Conservation (phyloP, 2,113 vertebrate species). For the Cnemophilus loriae region DNA sequence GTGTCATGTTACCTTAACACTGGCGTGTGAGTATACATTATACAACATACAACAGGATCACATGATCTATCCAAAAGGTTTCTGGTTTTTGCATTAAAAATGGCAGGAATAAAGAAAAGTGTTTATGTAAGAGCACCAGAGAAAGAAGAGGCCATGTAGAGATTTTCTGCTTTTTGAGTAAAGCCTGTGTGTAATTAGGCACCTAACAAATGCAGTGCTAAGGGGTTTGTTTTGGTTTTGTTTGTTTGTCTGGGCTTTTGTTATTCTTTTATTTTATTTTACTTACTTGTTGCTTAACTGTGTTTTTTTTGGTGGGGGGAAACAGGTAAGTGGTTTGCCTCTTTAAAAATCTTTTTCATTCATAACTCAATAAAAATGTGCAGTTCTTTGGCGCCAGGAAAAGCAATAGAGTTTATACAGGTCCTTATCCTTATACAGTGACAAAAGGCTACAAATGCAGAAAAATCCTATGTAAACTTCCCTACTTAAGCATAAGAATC, state of each 20-base stretch:
- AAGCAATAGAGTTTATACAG: neutral
- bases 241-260: neutral
- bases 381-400: neutral
- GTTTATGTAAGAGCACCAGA: neutral
- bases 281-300: neutral
- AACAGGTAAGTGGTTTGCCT: neutral
- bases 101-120: neutral
- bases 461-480: neutral
- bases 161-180: neutral
- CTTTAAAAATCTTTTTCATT: neutral
- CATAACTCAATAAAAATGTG: neutral
- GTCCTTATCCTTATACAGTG: neutral
- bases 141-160: neutral
- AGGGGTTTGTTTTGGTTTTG: neutral
- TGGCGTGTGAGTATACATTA: neutral
- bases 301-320: neutral
- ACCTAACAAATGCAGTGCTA: neutral
- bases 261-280: neutral
- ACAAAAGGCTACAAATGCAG: neutral
- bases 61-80: neutral
- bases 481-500: neutral
- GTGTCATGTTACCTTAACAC: neutral
- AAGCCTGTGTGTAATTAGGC: neutral
- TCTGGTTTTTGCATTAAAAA: neutral
- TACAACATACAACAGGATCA: neutral